A percentile compares a stretch with the other conserved stretches of the same genome.
phyloP scores from a whole-genome alignment of 2,113 vertebrate species.

The Rhineura floridana region DNA sequence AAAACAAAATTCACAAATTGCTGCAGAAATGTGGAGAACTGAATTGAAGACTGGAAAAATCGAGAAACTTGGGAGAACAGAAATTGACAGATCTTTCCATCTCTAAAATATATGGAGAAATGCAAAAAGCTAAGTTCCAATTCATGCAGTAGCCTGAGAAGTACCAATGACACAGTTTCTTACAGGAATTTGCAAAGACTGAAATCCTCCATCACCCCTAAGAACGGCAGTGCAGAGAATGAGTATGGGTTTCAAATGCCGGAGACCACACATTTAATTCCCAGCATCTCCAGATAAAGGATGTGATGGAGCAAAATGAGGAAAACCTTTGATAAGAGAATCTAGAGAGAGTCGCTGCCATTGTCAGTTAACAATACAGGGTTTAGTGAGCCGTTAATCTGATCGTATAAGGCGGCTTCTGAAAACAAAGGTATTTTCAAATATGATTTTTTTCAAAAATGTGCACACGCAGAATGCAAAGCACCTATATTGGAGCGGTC shows the following conservation, averaged over 20 bases:
- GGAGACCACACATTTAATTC: neutral
- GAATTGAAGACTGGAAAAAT: too few relatives aligned
- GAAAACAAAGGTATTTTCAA: neutral
- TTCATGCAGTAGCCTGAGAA: neutral
- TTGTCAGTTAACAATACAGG: neutral
- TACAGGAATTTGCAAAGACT: neutral
- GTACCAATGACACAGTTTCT: neutral
- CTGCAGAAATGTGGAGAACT: too few relatives aligned
- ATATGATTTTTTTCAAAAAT: neutral
- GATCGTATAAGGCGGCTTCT: neutral
- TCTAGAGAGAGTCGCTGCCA: neutral
- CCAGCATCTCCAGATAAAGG: neutral
- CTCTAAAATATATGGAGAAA: too few relatives aligned
- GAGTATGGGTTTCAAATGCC: too few relatives aligned
- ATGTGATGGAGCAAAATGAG: neutral
- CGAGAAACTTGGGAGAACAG: too few relatives aligned
- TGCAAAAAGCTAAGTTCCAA: too few relatives aligned
- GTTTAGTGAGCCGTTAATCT: neutral
- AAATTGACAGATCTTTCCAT: too few relatives aligned
- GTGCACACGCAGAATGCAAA: neutral
- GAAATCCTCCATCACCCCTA: neutral
- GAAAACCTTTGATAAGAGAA: neutral
- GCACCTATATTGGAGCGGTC: too few relatives aligned
- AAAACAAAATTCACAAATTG: too few relatives aligned
- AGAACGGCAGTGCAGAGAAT: neutral